phyloP scores from a whole-genome alignment of 1,140 invertebrate genomes.

The Homarus americanus region DNA sequence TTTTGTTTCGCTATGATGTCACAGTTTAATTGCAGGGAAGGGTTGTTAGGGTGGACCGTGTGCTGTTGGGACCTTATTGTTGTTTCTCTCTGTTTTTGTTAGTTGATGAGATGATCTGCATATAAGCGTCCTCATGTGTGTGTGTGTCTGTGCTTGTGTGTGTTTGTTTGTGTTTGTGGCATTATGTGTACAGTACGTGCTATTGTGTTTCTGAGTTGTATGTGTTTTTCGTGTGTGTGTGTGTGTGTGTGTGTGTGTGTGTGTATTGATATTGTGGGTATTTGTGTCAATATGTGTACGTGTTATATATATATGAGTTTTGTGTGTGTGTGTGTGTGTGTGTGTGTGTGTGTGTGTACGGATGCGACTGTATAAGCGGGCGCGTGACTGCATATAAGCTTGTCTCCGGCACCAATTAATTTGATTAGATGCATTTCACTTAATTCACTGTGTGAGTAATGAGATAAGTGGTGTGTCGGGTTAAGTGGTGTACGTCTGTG shows the following conservation, averaged over 20 bases:
- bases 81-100: neutral
- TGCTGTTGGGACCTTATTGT: neutral
- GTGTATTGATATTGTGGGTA: neutral
- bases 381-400: neutral
- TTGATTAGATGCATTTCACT: conserved; percentile 49
- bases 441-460: conserved; percentile 38
- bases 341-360: conserved; percentile 39
- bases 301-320: neutral
- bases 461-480: conserved; percentile 36
- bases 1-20: neutral
- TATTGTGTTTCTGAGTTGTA: conserved; percentile 6
- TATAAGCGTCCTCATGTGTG: conserved; percentile 29
- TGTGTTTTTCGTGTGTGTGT: conserved; percentile 1
- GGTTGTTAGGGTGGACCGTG: neutral
- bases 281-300: neutral
- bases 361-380: neutral
- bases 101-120: neutral
- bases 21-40: neutral
- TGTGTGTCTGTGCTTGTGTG: conserved; percentile 41
- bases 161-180: conserved; percentile 11
- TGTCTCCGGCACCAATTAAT: conserved; percentile 40
- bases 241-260: conserved; percentile 26
- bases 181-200: neutral
- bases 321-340: conserved; percentile 25
- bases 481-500: neutral